phyloP scores from a whole-genome alignment of 2,888 invertebrate genomes.

The Plemyria rubiginata region DNA sequence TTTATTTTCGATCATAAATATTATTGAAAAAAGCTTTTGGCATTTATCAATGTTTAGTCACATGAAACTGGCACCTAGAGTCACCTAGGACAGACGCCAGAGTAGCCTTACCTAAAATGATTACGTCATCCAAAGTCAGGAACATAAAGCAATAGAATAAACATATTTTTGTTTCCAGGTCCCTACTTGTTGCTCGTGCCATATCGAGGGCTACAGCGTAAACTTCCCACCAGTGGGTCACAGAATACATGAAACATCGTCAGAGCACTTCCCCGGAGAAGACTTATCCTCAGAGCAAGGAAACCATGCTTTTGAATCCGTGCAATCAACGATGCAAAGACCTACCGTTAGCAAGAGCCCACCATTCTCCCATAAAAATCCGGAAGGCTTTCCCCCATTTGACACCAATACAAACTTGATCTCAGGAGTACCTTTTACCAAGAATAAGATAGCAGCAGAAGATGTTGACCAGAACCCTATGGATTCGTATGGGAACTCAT shows the following conservation, averaged over 20 bases:
- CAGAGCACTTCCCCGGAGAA: slow-evolving; percentile 85
- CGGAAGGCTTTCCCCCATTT: slow-evolving; percentile 65
- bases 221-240: slow-evolving; percentile 87
- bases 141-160: neutral
- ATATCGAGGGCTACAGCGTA: slow-evolving; percentile 90
- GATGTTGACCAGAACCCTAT: slow-evolving; percentile 60
- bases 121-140: too few relatives aligned
- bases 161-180: slow-evolving; percentile 70
- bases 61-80: too few relatives aligned
- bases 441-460: slow-evolving; percentile 60
- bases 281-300: slow-evolving; percentile 79
- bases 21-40: neutral
- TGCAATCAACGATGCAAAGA: slow-evolving; percentile 69
- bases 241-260: slow-evolving; percentile 77
- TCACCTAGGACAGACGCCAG: too few relatives aligned
- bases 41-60: neutral
- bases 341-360: slow-evolving; percentile 65
- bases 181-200: slow-evolving; percentile 93
- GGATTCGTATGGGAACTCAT: slow-evolving; percentile 76
- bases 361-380: slow-evolving; percentile 65
- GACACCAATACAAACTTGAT: slow-evolving; percentile 72
- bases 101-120: too few relatives aligned
- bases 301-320: slow-evolving; percentile 77
- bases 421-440: slow-evolving; percentile 65
- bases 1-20: neutral